phyloP scores from a whole-genome alignment of 2,113 vertebrate genomes.

The Mesembrinibis cayennensis region DNA sequence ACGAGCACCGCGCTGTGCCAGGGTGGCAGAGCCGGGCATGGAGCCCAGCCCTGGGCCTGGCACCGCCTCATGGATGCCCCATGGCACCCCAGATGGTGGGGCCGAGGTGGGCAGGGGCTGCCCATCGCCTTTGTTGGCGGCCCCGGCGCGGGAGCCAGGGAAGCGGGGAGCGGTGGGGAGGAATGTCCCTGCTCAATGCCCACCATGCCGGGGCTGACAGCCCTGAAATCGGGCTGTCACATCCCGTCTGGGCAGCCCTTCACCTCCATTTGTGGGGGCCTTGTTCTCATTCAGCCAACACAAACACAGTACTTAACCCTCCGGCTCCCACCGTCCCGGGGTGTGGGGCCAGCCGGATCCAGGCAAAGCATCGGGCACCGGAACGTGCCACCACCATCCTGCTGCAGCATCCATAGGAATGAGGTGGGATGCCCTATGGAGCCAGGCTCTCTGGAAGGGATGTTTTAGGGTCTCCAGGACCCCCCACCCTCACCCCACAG shows the following conservation, averaged over 20 bases:
- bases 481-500: background rate
- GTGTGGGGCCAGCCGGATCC: background rate
- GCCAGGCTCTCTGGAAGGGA: background rate
- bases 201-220: constrained; percentile 58
- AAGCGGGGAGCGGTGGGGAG: background rate
- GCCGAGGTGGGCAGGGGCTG: background rate
- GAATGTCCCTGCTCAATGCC: constrained; percentile 61
- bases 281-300: constrained; percentile 64
- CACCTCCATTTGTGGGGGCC: constrained; percentile 45
- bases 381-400: background rate
- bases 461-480: background rate
- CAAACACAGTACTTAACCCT: constrained; percentile 70
- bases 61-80: background rate
- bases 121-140: background rate
- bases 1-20: fast-evolving
- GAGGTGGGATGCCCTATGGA: background rate
- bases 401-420: background rate
- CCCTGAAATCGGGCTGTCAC: constrained; percentile 70
- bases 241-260: constrained; percentile 63
- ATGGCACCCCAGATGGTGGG: background rate
- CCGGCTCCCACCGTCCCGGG: background rate
- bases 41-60: background rate
- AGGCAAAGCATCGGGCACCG: background rate
- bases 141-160: constrained; percentile 9
- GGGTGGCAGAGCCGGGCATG: background rate